Conservation (phyloP, 2,797 vertebrate species). For the Chromis chromis region DNA sequence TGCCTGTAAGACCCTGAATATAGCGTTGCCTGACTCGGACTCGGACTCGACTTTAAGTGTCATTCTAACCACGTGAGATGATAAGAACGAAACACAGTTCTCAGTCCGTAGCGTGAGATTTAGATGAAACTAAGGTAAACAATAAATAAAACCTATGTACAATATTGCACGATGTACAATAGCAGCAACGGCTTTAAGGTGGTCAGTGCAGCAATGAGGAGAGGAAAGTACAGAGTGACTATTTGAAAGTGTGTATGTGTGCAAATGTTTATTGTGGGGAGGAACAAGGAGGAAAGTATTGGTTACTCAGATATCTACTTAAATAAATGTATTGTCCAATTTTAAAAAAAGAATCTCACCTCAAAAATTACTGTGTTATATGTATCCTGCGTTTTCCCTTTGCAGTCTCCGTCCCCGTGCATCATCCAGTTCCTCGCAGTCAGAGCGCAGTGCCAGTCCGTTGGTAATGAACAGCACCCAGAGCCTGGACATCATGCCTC, state of each 20-base stretch:
- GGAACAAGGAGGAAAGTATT: neutral
- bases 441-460: constrained; percentile 86
- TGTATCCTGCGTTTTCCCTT: neutral
- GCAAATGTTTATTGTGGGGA: neutral
- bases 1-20: neutral
- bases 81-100: no score
- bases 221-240: no score
- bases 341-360: neutral
- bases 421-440: constrained; percentile 88
- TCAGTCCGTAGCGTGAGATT: no score
- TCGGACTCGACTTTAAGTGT: no score
- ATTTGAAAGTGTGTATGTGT: no score
- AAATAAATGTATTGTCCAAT: neutral
- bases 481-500: constrained; percentile 91
- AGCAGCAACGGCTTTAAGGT: no score
- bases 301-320: neutral
- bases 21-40: no score
- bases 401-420: constrained; percentile 88
- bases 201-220: no score
- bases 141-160: no score
- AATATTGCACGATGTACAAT: no score
- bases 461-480: constrained; percentile 87
- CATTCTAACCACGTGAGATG: no score
- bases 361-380: neutral
- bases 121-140: no score